These are phyloP conservation scores for Hippocampus guttulatus DNA, from an alignment of 2,113 vertebrate species.

Conservation along the genomic window DNA sequence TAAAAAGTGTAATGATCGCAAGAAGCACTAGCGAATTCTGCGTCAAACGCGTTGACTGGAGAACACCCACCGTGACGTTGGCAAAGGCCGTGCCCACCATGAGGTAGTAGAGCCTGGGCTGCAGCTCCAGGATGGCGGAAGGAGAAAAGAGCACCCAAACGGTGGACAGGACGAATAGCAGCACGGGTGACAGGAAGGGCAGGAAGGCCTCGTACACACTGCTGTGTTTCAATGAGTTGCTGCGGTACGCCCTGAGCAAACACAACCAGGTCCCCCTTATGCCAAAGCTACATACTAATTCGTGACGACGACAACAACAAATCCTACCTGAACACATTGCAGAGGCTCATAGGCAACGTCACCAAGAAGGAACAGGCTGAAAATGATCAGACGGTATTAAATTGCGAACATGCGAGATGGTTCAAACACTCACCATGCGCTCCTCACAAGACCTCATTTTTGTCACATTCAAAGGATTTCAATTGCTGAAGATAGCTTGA, in stretches of 20 bases:
- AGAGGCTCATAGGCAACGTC: constrained; percentile 95
- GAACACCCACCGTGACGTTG: constrained; percentile 86
- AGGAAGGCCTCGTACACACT: constrained; percentile 86
- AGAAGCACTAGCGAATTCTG: too few species aligned
- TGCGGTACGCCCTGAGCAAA: constrained; percentile 78
- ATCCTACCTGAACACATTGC: constrained; percentile 89
- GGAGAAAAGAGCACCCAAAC: constrained; percentile 84
- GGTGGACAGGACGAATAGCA: constrained; percentile 87
- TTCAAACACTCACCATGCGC: too few species aligned
- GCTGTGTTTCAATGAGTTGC: constrained; percentile 85
- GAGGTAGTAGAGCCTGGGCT: constrained; percentile 91
- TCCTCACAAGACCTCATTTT: too few species aligned
- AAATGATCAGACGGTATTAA: constrained; percentile 20
- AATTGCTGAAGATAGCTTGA: background rate
- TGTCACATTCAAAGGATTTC: too few species aligned
- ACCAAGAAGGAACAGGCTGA: constrained; percentile 87
- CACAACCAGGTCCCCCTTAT: background rate
- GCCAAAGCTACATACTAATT: background rate
- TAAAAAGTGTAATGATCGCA: too few species aligned
- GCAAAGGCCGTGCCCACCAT: constrained; percentile 97
- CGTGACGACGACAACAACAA: background rate
- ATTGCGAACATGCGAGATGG: background rate
- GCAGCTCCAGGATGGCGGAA: constrained; percentile 78
- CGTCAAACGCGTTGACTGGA: background rate
- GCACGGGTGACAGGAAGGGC: constrained; percentile 85